Evolutionary conservation across 2,888 invertebrate genomes (phyloP), one percentile per base, ranked within the genome.

Genomic region (Drosophila rubida): DNA sequence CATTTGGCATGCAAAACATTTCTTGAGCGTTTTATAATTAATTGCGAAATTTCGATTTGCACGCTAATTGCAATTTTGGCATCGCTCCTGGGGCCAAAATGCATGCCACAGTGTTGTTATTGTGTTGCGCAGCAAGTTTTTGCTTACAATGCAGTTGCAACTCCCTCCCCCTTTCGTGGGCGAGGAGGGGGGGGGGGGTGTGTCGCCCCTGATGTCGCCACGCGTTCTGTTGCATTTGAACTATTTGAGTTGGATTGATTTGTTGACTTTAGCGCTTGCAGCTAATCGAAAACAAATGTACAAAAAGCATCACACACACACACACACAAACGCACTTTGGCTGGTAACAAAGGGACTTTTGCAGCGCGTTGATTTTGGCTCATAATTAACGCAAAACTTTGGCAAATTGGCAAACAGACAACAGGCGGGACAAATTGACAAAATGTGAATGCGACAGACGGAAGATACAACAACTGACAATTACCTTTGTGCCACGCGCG

Each of bases 271-370:
- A 32, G 59, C 54, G 78, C 80, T 80, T 53, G 69, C 74, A 80
- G 87, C 84, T 86, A 83, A 82, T 83, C 80, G 82, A 80, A 86
- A 88, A 83, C 87, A 86, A 86, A 73, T 88, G 74, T 66, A 71
- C 66, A 78, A 85, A 84, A 71, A 61, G 64, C 60, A 55, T 13
- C 7, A 16, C 14, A 30, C 27, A 35, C 25, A 5, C 22, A 54
- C 1, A 59, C 14, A 41, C 19, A 48, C 25, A 48, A 13, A 65
- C 11, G 46, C 11, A 37, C 25, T 32, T n/a, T n/a, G 39, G 11
- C 32, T 69, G 51, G 42, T 23, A 49, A 84, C 85, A 80, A 80
- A 65, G 59, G 69, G 51, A 66, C 54, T 66, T 65, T 63, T 69
- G 81, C 35, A 61, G 51, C 65, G 79, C 80, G 82, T 69, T 81